Evolutionary conservation across 2,888 invertebrate genomes (phyloP).

Genomic region (Gonocerus acuteangulatus): DNA sequence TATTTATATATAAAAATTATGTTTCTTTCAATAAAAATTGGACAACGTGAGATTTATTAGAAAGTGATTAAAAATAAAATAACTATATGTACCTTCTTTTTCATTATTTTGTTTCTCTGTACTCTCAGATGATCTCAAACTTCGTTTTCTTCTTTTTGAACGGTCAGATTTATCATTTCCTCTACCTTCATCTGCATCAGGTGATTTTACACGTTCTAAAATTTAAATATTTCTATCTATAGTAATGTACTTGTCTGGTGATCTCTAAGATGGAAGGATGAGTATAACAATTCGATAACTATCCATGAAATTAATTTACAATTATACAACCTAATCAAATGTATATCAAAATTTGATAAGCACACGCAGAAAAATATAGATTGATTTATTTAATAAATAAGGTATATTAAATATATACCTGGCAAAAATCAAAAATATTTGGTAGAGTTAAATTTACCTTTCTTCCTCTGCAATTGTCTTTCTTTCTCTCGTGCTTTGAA

Average conservation of each 20-base stretch:
- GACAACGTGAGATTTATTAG: too few species aligned
- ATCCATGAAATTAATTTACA: constrained; percentile 1
- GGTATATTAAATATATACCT: too few species aligned
- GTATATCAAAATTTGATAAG: too few species aligned
- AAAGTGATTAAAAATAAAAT: too few species aligned
- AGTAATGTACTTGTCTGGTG: too few species aligned
- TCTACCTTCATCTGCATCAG: constrained; percentile 3
- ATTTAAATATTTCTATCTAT: neutral
- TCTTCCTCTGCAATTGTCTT: constrained; percentile 45
- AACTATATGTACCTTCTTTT: constrained; percentile 26
- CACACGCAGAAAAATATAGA: too few species aligned
- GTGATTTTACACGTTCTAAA: constrained; percentile 9
- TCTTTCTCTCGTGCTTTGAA: constrained; percentile 48
- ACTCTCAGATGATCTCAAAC: constrained; percentile 15
- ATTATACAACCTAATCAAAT: too few species aligned
- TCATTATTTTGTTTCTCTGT: neutral
- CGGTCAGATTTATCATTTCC: constrained; percentile 2
- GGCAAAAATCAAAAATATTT: too few species aligned
- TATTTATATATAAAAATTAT: too few species aligned
- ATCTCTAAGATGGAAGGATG: neutral
- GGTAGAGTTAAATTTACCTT: constrained; percentile 36
- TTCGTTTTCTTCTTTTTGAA: constrained; percentile 15
- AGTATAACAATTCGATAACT: neutral
- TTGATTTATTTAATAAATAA: too few species aligned
- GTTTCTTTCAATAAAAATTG: too few species aligned